phyloP scores from a whole-genome alignment of 2,113 vertebrate genomes.

The Nipponia nippon region DNA sequence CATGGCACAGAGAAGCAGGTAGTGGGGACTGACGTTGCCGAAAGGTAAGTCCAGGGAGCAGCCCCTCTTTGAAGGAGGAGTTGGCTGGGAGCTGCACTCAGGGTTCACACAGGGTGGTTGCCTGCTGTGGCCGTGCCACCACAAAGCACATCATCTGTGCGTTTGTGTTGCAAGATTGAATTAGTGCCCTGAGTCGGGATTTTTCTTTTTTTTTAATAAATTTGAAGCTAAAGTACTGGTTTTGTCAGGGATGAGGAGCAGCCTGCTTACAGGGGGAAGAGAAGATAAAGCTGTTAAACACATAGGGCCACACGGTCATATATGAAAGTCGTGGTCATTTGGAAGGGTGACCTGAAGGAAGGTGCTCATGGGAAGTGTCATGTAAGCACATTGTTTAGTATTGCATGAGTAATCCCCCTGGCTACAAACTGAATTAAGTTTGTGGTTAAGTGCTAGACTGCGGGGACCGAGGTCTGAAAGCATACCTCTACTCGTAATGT shows the following conservation, averaged over 20 bases:
- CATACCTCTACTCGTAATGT: accelerated
- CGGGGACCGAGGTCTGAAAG: not conserved
- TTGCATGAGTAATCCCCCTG: not conserved
- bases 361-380: not conserved
- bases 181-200: too few relatives aligned
- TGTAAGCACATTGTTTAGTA: not conserved
- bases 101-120: accelerated
- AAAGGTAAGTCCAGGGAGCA: not conserved
- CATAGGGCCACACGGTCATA: accelerated
- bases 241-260: not conserved
- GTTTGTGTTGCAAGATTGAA: not conserved
- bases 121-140: not conserved
- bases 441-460: not conserved
- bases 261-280: not conserved
- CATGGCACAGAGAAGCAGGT: accelerated
- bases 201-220: not conserved
- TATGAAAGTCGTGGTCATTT: not conserved
- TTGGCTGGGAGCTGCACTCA: not conserved
- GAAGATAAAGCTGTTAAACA: not conserved
- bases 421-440: not conserved
- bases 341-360: not conserved
- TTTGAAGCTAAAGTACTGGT: not conserved
- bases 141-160: accelerated
- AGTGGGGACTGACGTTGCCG: accelerated
- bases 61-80: not conserved